Percentiles rank a stretch among this genome's conserved stretches.
These are phyloP conservation scores for Macroglossus sobrinus DNA, from an alignment of 2,113 vertebrate genomes.

Conservation along the genomic window DNA sequence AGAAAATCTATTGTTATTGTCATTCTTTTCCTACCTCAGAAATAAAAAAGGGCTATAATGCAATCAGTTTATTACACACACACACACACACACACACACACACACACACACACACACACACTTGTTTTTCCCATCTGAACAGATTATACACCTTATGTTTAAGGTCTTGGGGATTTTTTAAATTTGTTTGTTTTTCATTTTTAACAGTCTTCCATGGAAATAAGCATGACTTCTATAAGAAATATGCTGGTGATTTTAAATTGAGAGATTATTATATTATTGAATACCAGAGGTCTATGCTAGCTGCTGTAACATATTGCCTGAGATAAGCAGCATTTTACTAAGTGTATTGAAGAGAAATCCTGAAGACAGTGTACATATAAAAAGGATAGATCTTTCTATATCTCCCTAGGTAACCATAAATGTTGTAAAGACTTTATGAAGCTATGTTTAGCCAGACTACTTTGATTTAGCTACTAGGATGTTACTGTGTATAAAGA, in stretches of 20 bases:
- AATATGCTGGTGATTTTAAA: slow-evolving; percentile 17
- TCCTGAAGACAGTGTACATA: neutral
- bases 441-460: neutral
- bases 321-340: slow-evolving; percentile 31
- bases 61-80: neutral
- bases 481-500: neutral
- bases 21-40: neutral
- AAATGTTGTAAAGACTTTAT: neutral
- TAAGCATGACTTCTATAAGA: neutral
- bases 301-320: slow-evolving; percentile 48
- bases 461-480: neutral
- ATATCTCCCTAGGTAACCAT: neutral
- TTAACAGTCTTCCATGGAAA: neutral
- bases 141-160: neutral
- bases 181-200: neutral
- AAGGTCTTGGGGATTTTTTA: neutral
- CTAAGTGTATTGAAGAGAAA: neutral
- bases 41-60: neutral
- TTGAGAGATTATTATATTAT: neutral
- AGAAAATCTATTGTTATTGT: neutral
- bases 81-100: too few species aligned
- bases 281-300: neutral
- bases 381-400: neutral
- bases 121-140: neutral
- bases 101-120: too few species aligned